phyloP scores from a whole-genome alignment of 2,113 vertebrate genomes.

The Meles meles region DNA sequence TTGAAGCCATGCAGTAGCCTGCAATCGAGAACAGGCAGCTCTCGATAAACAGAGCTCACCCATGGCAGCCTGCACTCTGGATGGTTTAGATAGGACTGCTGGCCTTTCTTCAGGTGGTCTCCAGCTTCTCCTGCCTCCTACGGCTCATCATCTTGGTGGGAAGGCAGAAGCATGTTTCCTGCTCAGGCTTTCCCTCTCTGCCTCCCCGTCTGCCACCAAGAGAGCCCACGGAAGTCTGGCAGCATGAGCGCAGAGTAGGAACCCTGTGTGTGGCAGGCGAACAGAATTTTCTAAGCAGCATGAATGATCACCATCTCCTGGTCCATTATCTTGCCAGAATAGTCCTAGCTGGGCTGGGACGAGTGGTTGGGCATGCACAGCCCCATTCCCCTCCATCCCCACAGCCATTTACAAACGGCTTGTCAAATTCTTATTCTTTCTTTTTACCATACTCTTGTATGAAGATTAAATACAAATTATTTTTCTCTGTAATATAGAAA shows the following conservation, averaged over 20 bases:
- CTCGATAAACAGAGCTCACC: conserved; percentile 68
- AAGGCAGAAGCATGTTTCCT: neutral
- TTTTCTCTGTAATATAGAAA: neutral
- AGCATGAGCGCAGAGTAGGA: neutral
- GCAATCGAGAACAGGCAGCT: conserved; percentile 31
- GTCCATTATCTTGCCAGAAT: neutral
- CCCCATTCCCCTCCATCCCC: neutral
- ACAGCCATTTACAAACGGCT: rapidly evolving
- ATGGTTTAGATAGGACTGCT: neutral
- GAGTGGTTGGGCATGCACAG: neutral
- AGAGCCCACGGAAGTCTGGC: rapidly evolving
- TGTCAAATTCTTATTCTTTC: neutral
- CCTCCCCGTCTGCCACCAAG: neutral
- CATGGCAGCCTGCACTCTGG: neutral
- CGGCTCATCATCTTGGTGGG: neutral
- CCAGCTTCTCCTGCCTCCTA: neutral
- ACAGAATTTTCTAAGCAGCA: neutral
- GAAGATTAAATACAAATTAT: neutral
- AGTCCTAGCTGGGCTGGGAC: neutral
- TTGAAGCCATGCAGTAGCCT: conserved; percentile 69
- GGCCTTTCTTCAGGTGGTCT: conserved; percentile 11
- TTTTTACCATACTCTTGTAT: no score
- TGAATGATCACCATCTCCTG: neutral
- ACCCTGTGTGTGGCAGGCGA: neutral
- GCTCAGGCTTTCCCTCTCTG: neutral